Percentiles rank a stretch among this genome's conserved stretches.
Evolutionary conservation across 92 coral and sea anemone species (phyloP).

Genomic region (Epizoanthus scotinus): DNA sequence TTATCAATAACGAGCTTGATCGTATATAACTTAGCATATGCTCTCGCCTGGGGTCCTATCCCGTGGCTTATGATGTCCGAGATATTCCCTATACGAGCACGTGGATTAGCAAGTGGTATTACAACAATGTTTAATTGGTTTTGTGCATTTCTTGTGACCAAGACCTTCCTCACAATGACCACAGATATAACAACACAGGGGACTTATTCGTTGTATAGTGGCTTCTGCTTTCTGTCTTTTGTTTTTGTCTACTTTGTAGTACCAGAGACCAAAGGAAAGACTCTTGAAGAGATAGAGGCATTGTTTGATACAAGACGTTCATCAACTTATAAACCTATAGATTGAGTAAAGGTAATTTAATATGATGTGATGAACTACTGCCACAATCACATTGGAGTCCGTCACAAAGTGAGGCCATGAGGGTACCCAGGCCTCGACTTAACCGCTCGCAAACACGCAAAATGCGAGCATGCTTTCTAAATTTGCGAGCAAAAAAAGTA

Average conservation of each 20-base stretch:
- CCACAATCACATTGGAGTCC: no score
- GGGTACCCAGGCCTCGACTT: no score
- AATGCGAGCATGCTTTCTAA: no score
- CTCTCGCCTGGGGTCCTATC: constrained; percentile 95
- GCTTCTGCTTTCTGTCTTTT: constrained; percentile 62
- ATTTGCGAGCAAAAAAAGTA: no score
- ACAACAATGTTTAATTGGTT: constrained; percentile 76
- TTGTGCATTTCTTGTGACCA: constrained; percentile 70
- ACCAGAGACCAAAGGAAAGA: constrained; percentile 95
- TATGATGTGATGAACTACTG: background rate
- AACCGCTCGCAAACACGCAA: no score
- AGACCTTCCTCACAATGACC: constrained; percentile 56
- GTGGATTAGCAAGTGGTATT: constrained; percentile 83
- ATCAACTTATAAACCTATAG: background rate
- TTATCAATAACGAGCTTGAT: constrained; percentile 69
- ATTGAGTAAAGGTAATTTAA: background rate
- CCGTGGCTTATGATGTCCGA: constrained; percentile 95
- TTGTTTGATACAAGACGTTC: constrained; percentile 52
- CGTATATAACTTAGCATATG: constrained; percentile 54
- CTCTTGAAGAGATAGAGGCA: constrained; percentile 83
- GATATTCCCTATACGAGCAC: constrained; percentile 84
- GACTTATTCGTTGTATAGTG: constrained; percentile 82
- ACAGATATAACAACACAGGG: constrained; percentile 64
- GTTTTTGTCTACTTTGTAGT: constrained; percentile 73
- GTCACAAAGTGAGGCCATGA: no score